phyloP scores from a whole-genome alignment of 2,888 invertebrate species.

The Pedicia rivosa region DNA sequence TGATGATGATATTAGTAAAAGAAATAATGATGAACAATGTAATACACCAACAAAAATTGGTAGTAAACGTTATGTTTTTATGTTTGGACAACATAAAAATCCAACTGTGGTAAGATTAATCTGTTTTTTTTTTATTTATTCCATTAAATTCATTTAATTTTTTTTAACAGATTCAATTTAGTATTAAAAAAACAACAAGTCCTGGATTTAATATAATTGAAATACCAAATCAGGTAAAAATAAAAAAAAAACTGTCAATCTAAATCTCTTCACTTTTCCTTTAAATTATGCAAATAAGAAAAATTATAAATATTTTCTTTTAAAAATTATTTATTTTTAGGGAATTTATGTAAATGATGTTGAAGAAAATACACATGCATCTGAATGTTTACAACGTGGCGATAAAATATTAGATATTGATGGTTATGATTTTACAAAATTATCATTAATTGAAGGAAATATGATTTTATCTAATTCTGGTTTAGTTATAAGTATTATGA shows the following conservation, averaged over 20 bases:
- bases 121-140: neutral
- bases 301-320: no score
- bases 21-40: no score
- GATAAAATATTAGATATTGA: slow-evolving; percentile 28
- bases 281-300: no score
- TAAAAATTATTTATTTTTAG: slow-evolving; percentile 11
- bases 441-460: slow-evolving; percentile 22
- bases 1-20: no score
- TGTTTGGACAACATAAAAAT: slow-evolving; percentile 28
- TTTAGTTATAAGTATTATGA: slow-evolving; percentile 24
- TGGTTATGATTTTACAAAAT: slow-evolving; percentile 25
- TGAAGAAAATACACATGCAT: slow-evolving; percentile 21
- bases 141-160: neutral
- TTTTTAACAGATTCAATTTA: slow-evolving; percentile 21
- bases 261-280: no score
- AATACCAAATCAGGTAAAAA: slow-evolving; percentile 20
- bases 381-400: slow-evolving; percentile 18
- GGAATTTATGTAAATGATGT: slow-evolving; percentile 25
- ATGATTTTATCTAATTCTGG: slow-evolving; percentile 22
- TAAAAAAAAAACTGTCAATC: no score
- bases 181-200: slow-evolving; percentile 21
- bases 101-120: slow-evolving; percentile 22
- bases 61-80: no score
- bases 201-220: slow-evolving; percentile 24
- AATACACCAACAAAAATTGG: no score